Conservation (phyloP, 1,140 invertebrate species). For the Heliconius himera region DNA sequence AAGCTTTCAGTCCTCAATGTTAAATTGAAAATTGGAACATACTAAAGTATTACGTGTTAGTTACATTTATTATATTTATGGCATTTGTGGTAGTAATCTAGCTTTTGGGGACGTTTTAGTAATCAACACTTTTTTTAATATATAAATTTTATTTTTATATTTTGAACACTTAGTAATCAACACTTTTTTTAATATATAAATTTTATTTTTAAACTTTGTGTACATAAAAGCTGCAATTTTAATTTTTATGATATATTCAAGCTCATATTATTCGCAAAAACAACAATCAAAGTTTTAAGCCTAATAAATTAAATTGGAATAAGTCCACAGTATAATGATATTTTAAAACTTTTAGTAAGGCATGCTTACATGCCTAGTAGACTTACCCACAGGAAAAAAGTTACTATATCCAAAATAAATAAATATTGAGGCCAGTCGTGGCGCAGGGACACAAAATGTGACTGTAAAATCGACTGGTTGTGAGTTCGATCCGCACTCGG, state of each 20-base stretch:
- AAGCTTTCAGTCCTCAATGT: constrained; percentile 24
- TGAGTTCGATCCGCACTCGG: too few species aligned
- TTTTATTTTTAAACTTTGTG: neutral
- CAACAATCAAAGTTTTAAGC: constrained; percentile 28
- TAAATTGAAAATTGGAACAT: constrained; percentile 18
- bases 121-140: neutral
- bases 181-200: neutral
- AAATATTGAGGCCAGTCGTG: neutral
- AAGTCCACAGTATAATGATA: neutral
- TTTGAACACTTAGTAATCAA: neutral
- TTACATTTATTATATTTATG: neutral
- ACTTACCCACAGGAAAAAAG: too few species aligned
- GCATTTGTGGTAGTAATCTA: neutral
- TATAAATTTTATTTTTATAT: neutral
- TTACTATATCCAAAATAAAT: neutral
- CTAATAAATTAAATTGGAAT: constrained; percentile 27
- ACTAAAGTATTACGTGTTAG: neutral
- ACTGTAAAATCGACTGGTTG: too few species aligned
- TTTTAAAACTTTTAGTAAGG: neutral
- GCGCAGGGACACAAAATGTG: too few species aligned
- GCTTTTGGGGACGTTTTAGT: neutral
- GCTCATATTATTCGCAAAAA: constrained; percentile 7
- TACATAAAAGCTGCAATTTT: neutral
- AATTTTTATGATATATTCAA: neutral
- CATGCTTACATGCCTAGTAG: too few species aligned